Conservation (phyloP, 92 coral and sea anemone genomes). For the Paramuricea clavata region DNA sequence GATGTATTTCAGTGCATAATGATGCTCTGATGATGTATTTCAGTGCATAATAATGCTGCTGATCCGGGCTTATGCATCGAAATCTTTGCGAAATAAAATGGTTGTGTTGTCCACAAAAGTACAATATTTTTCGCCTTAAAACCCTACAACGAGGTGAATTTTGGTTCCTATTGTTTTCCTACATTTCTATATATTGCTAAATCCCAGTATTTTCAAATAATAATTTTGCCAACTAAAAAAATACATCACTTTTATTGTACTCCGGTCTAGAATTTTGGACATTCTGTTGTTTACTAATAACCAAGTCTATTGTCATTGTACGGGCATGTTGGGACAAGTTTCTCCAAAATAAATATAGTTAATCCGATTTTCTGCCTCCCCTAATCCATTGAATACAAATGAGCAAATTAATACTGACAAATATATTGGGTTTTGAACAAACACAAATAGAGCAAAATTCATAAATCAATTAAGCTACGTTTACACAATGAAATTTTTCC, state of each 20-base stretch:
- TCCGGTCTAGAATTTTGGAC: neutral
- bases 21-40: too few species aligned
- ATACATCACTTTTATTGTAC: neutral
- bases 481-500: too few species aligned
- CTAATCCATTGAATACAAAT: conserved; percentile 4
- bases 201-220: too few species aligned
- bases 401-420: neutral
- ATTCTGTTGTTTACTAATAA: neutral
- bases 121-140: too few species aligned
- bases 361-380: neutral
- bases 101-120: too few species aligned
- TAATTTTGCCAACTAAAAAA: neutral
- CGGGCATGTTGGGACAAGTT: conserved; percentile 2
- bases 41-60: too few species aligned
- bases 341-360: neutral
- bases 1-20: too few species aligned
- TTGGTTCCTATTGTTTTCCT: too few species aligned
- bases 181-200: too few species aligned
- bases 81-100: too few species aligned
- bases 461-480: neutral
- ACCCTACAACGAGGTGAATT: too few species aligned
- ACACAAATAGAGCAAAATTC: conserved; percentile 1
- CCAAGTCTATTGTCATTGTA: neutral
- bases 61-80: too few species aligned
- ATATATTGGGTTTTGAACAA: conserved; percentile 4